Evolutionary conservation across 1,140 invertebrate species (phyloP).

Genomic region (Drosophila santomea): DNA sequence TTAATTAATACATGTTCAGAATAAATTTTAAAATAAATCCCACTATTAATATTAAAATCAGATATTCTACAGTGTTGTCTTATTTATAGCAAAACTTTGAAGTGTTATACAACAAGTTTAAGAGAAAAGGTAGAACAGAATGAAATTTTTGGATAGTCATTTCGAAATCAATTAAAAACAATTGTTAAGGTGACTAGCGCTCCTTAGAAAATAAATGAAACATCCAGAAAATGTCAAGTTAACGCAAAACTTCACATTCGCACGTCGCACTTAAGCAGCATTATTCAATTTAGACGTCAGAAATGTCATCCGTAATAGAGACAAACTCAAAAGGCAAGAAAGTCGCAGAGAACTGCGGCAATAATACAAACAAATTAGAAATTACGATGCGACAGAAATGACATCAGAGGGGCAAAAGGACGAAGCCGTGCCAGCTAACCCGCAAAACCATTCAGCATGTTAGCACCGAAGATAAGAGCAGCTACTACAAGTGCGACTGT

Average conservation of each 20-base stretch:
- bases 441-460: constrained; percentile 60
- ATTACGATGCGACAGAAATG: constrained; percentile 46
- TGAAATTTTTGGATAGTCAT: no score
- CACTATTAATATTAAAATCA: no score
- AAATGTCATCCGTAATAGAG: constrained; percentile 55
- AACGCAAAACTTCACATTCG: constrained; percentile 1
- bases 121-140: neutral
- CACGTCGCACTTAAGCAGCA: constrained; percentile 36
- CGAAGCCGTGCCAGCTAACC: constrained; percentile 34
- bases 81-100: neutral
- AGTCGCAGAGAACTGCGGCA: constrained; percentile 29
- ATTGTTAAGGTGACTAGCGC: constrained; percentile 2
- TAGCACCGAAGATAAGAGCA: constrained; percentile 64
- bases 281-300: constrained; percentile 49
- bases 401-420: constrained; percentile 1
- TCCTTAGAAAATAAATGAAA: constrained; percentile 7
- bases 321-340: constrained; percentile 45
- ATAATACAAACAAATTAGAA: constrained; percentile 73
- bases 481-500: constrained; percentile 20
- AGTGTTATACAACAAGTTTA: constrained; percentile 5
- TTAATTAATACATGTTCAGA: no score
- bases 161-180: neutral
- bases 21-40: no score
- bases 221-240: neutral
- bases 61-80: no score